Evolutionary conservation across 2,888 invertebrate species (phyloP), one percentile per base, ranked within the genome.

Genomic region (Sclerodermus sp.): DNA sequence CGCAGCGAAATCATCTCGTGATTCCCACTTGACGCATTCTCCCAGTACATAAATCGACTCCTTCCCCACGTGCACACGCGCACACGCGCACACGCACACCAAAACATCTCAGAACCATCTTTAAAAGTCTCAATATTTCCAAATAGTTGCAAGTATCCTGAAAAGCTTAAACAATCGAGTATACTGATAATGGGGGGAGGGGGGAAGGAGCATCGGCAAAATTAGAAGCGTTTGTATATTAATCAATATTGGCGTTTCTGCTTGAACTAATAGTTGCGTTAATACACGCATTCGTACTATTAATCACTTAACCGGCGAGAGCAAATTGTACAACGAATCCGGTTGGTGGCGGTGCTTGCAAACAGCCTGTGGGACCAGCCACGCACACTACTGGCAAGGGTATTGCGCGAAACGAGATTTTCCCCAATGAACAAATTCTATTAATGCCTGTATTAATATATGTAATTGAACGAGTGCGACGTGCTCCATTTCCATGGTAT

Each of bases 401-500:
- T n/a, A 14, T 15, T 10, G 5, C 13, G 17, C 23, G 6, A 23
- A 39, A 41, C 23, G 18, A 29, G 44, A 8, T 30, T 49, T 39
- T 29, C 45, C 8, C 10, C 38, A 18, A 43, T 45, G 45, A 47
- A 51, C 49, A 32, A 55, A 58, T 58, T 48, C 54, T 51, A 58
- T 58, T 47, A 55, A 55, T 45, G 44, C n/a, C 18, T 16, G 38
- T 51, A 47, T 53, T 58, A 58, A 55, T 58, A 49, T 47, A 36
- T 39, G 49, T 51, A 50, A 53, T 47, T 38, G 45, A 56, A 51
- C 36, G 56, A 41, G 43, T 36, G 36, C 45, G 37, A 39, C 44
- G 41, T 41, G 37, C 34, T 40, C 40, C 13, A 42, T 52, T 48
- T 42, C 13, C 49, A 18, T 29, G 3, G 23, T 23, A 23, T 8